Evolutionary conservation across 2,113 vertebrate genomes (phyloP).

Genomic region (Eretmochelys imbricata): DNA sequence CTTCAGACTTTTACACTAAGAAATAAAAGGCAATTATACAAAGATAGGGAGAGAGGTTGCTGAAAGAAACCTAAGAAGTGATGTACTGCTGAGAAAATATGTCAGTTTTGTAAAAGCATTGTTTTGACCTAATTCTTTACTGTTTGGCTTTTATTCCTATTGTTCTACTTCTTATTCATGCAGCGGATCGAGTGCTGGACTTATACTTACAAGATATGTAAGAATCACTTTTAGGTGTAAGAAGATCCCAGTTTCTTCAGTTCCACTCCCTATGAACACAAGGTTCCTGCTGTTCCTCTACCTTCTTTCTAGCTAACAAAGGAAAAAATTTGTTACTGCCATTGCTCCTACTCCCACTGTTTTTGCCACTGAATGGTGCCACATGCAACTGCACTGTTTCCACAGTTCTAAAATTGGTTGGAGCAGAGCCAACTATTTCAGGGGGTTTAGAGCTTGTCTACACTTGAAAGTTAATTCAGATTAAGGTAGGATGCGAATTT

Average conservation of each 20-base stretch:
- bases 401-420: too few species aligned
- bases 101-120: background rate
- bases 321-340: background rate
- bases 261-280: background rate
- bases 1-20: background rate
- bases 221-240: background rate
- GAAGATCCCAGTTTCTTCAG: accelerated
- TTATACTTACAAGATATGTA: accelerated
- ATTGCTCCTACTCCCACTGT: background rate
- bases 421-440: too few species aligned
- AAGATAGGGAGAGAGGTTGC: background rate
- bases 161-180: background rate
- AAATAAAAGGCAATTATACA: constrained; percentile 17
- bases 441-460: too few species aligned
- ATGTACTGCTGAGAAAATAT: background rate
- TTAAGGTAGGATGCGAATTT: too few species aligned
- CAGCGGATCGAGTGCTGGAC: accelerated
- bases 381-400: background rate
- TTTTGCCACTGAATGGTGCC: background rate
- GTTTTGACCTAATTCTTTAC: background rate
- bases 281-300: background rate
- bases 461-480: too few species aligned
- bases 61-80: background rate
- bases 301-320: background rate
- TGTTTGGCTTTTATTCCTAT: background rate